A percentile compares a stretch with the other conserved stretches of the same genome.
These are phyloP conservation scores for Syngnathus typhle DNA, from an alignment of 2,113 vertebrate genomes.

Conservation along the genomic window DNA sequence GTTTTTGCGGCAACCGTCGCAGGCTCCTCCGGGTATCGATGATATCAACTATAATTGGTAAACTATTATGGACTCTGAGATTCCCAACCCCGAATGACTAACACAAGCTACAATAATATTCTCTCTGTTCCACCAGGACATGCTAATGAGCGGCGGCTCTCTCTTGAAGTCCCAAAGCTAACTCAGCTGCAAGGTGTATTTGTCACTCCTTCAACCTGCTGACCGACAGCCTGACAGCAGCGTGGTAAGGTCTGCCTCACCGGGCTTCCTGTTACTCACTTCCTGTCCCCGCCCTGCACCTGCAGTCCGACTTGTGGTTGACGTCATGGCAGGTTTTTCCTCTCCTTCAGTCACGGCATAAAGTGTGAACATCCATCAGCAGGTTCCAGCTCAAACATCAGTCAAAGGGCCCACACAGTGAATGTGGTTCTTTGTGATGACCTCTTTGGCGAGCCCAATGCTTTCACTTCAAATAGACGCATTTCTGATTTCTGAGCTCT, in stretches of 20 bases:
- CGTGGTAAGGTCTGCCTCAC: constrained; percentile 66
- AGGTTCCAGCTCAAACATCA: constrained; percentile 50
- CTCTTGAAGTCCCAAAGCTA: constrained; percentile 25
- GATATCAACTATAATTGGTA: not conserved
- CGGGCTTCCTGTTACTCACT: constrained; percentile 74
- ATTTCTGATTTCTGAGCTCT: constrained; percentile 15
- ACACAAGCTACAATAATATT: not conserved
- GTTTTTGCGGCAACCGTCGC: constrained; percentile 54
- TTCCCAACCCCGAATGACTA: not conserved
- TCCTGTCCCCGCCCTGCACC: constrained; percentile 71
- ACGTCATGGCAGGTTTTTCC: constrained; percentile 73
- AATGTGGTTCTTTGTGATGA: constrained; percentile 49
- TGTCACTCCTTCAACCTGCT: constrained; percentile 48
- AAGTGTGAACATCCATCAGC: constrained; percentile 46
- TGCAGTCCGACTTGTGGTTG: constrained; percentile 61
- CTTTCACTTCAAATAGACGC: constrained; percentile 37
- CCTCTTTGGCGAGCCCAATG: constrained; percentile 35
- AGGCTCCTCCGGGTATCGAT: no score
- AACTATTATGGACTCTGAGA: not conserved
- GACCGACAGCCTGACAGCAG: constrained; percentile 58
- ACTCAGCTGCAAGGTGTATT: constrained; percentile 37
- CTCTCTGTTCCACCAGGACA: not conserved
- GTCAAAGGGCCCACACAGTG: constrained; percentile 32
- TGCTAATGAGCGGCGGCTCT: constrained; percentile 2
- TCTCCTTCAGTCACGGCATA: constrained; percentile 52